Evolutionary conservation across 2,113 vertebrate species (phyloP), one percentile per base, ranked within the genome.

Genomic region (Herpailurus yagouaroundi): DNA sequence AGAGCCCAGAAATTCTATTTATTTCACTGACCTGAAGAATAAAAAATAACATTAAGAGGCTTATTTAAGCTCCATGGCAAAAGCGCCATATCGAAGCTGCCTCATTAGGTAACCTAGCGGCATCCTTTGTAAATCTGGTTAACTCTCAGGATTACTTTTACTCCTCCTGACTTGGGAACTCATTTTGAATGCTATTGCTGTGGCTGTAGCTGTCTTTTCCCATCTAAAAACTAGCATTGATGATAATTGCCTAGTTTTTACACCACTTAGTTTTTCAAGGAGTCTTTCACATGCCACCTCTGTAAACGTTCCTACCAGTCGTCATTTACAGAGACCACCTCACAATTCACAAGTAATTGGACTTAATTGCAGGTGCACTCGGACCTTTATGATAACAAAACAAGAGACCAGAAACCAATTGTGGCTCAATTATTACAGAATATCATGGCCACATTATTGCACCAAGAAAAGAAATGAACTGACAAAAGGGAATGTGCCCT

Each of bases 171-270:
- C 90, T 88, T 48, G 12, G 29, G 25, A 91, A 79, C 48, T 93
- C 89, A 97, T 97, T 97, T 89, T 33, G 45, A 94, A 97, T 97
- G 76, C 94, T 93, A 64, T 55, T 80, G 92, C 73, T 31, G 27
- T 31, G 57, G 21, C 48, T 52, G 52, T 82, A 85, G 57, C 96
- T 97, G 97, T 98, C 96, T 97, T 95, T 86, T 89, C 11, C 69
- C 52, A 97, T 98, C 68, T 97, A 31, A 96, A 97, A 97, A 94
- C 93, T 89, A 97, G 81, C 94, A 76, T 48, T 97, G 97, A 97
- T 79, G 95, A 64, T 96, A 98, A 98, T 95, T 98, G 85, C 95
- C 89, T 95, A 41, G 76, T 91, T 85, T 97, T 96, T 91, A 76
- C 50, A 94, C 36, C 48, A 71, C 85, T 96, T 89, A 89, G 87